phyloP scores from a whole-genome alignment of 2,113 vertebrate species.

The Phalacrocorax brasilianus region DNA sequence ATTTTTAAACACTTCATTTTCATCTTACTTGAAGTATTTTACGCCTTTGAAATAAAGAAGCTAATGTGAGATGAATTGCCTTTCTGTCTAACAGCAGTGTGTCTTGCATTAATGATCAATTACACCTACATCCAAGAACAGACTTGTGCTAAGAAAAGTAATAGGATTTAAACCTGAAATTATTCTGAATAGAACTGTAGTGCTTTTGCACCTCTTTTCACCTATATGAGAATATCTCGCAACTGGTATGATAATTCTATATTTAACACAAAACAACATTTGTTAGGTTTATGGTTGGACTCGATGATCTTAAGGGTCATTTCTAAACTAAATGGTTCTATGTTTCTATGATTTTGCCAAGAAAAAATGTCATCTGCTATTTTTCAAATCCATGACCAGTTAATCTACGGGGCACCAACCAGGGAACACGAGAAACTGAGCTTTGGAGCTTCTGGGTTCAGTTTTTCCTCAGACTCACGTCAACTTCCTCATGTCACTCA shows the following conservation, averaged over 20 bases:
- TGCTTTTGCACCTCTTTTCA: background rate
- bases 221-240: background rate
- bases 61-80: background rate
- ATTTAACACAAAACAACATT: background rate
- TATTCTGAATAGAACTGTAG: background rate
- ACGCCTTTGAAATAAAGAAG: conserved; percentile 30
- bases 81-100: background rate
- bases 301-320: background rate
- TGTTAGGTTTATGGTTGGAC: background rate
- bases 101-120: conserved; percentile 48
- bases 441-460: background rate
- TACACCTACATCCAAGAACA: conserved; percentile 21
- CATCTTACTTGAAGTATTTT: conserved; percentile 40
- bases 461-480: background rate
- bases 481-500: background rate
- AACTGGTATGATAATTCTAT: background rate
- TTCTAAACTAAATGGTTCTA: background rate
- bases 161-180: conserved; percentile 30
- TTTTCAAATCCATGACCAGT: background rate
- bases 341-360: background rate
- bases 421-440: background rate
- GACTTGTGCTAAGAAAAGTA: conserved; percentile 11
- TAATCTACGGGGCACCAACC: background rate
- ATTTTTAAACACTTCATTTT: conserved; percentile 48
- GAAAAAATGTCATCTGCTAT: background rate